Conservation (phyloP, 2,113 vertebrate species). For the Thryonomys swinderianus region DNA sequence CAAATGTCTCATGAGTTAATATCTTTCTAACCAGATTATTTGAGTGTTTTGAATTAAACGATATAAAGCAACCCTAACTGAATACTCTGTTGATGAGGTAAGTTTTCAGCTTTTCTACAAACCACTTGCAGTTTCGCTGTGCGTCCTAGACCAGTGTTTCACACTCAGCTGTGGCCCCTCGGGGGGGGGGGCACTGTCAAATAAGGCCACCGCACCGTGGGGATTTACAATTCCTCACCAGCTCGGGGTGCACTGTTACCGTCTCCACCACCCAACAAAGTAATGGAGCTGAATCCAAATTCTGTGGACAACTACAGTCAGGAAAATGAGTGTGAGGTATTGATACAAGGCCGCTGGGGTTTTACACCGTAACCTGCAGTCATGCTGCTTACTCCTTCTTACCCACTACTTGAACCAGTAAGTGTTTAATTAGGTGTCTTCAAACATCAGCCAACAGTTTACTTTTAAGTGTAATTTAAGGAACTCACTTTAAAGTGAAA, state of each 20-base stretch:
- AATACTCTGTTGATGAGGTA: not conserved
- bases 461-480: not conserved
- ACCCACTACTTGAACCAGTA: not conserved
- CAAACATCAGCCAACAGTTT: not conserved
- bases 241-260: not conserved
- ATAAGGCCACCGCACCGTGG: not conserved
- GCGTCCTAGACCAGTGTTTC: not conserved
- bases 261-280: not conserved
- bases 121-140: not conserved
- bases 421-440: constrained; percentile 10
- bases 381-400: not conserved
- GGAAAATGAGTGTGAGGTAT: rapidly evolving
- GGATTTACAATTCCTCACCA: not conserved
- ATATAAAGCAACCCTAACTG: not conserved
- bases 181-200: not conserved
- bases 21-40: not conserved
- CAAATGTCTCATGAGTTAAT: not conserved
- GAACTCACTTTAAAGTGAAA: not conserved
- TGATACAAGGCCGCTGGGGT: not conserved
- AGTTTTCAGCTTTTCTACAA: not conserved
- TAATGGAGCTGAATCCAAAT: not conserved
- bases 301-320: not conserved
- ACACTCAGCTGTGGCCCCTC: not conserved
- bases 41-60: not conserved
- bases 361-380: not conserved